phyloP scores from a whole-genome alignment of 2,797 vertebrate species.

The Anas acuta region DNA sequence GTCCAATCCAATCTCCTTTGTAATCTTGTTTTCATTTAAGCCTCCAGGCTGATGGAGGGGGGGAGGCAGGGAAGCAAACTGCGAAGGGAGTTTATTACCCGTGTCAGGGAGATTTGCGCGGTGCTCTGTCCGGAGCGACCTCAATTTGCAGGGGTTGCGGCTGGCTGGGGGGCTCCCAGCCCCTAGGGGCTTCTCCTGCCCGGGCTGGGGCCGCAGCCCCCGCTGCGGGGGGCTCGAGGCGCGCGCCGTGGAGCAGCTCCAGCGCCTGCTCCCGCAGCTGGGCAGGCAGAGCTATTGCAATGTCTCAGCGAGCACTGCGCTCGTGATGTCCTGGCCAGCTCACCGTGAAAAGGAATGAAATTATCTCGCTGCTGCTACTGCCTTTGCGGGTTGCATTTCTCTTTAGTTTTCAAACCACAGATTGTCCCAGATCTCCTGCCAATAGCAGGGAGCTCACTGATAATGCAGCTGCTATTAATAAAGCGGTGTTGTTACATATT shows the following conservation, averaged over 20 bases:
- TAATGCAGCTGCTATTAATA: constrained; percentile 77
- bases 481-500: constrained; percentile 70
- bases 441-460: constrained; percentile 60
- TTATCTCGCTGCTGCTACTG: background rate
- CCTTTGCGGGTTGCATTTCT: constrained; percentile 17
- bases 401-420: constrained; percentile 55
- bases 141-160: constrained; percentile 35
- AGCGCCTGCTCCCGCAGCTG: background rate
- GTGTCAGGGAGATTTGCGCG: background rate
- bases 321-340: background rate
- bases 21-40: constrained; percentile 62
- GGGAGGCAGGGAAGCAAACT: background rate
- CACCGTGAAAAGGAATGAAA: background rate
- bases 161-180: background rate
- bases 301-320: background rate
- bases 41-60: constrained; percentile 15
- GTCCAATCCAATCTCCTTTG: constrained; percentile 53
- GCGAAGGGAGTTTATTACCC: background rate
- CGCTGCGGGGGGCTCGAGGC: background rate
- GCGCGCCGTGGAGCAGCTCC: background rate
- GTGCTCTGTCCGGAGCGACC: background rate
- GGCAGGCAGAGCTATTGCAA: background rate
- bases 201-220: background rate
- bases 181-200: background rate
- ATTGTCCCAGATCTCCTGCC: constrained; percentile 60